Base-by-base conservation (phyloP, 1,140 invertebrate species). In the Linepithema humile region DNA sequence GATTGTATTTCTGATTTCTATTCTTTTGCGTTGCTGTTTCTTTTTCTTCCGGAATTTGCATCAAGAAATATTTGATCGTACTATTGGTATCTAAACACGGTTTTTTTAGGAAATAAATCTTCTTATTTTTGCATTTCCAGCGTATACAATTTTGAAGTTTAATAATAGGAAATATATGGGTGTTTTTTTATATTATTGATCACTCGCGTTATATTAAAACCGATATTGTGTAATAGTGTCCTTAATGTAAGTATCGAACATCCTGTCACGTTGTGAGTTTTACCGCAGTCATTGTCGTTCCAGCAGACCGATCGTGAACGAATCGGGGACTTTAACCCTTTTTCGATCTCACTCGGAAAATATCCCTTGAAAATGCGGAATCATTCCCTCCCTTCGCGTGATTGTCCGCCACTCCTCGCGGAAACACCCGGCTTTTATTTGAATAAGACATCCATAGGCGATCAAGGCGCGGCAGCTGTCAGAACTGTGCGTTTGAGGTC, bases 391-490 rank as follows among this genome's bases (percentile, higher is more conserved):
- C 86, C 40, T 70, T 43, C 29, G 32, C 4, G 32, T 7, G 75
- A 69, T 65, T 38, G 38, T 60, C 26, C 20, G 38, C 48, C 73
- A 50, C 57, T 65, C 59, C 53, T 38, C 45, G 35, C 72, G 82
- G 50, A 29, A 77, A 43, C 73, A 65, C 53, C 74, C 74, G 88
- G 85, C 78, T 57, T 65, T 65, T 90, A 91, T 92, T 92, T 92
- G 91, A 92, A 92, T 91, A 91, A 92, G 91, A 91, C 87, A 73
- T 90, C 86, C 57, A 12, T n/a, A 85, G 72, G 45, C 53, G 82
- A 69, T 67, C 35, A 64, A 59, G 43, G 57, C n/a, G 60, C 10
- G 29, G 60, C 91, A 91, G 89, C 91, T 91, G 91, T 74, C 35
- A 35, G 40, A 40, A 40, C 32, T 38, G 32, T 38, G 64, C 48